These are phyloP conservation scores for Silvanus unidentatus DNA, from an alignment of 2,888 invertebrate species.

Conservation along the genomic window DNA sequence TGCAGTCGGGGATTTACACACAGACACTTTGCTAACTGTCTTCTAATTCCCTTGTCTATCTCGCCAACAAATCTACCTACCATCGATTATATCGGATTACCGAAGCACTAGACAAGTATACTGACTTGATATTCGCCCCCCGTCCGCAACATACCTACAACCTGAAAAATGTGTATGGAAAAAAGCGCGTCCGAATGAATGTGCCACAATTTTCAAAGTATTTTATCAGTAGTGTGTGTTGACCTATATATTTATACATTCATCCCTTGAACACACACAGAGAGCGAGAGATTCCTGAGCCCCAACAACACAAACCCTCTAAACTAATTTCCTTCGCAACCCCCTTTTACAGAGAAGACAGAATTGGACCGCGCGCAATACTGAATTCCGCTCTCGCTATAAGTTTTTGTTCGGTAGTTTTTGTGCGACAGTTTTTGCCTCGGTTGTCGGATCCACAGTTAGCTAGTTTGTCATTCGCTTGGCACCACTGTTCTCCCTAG, in stretches of 20 bases:
- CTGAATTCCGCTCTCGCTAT: constrained; percentile 21
- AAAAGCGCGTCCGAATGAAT: no score
- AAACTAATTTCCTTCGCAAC: constrained; percentile 31
- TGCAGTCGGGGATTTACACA: constrained; percentile 30
- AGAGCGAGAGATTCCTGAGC: no score
- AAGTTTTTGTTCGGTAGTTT: constrained; percentile 34
- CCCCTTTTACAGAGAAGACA: constrained; percentile 15
- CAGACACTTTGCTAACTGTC: constrained; percentile 42
- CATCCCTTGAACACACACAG: no score
- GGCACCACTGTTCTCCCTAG: constrained; percentile 37
- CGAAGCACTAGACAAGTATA: neutral
- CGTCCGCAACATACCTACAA: no score
- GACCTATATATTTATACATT: no score
- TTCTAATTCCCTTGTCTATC: constrained; percentile 41
- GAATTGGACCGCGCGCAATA: constrained; percentile 18
- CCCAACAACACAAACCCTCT: constrained; percentile 14
- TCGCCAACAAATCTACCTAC: constrained; percentile 35
- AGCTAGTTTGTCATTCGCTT: constrained; percentile 49
- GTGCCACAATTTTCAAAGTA: no score
- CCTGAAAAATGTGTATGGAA: no score
- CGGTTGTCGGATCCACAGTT: constrained; percentile 48
- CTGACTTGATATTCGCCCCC: constrained; percentile 4
- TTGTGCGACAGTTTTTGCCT: constrained; percentile 38
- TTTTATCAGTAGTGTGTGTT: no score
- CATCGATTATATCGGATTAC: constrained; percentile 39